Base-by-base conservation (phyloP, 2,797 vertebrate species). In the Sebastes jordani region DNA sequence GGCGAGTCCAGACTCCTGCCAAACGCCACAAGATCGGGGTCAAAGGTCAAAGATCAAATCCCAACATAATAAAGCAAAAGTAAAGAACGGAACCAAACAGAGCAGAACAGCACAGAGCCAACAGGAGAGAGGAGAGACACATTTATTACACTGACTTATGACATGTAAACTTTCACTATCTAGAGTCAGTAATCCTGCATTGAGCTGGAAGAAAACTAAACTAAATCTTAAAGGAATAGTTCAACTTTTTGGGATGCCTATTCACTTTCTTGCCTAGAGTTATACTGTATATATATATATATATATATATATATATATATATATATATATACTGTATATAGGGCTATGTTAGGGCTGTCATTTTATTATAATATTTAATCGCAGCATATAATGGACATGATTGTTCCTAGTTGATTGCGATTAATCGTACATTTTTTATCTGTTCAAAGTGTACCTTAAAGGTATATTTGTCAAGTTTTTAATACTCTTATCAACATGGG, bases 1-100 rank as follows among this genome's bases (percentile, higher is more conserved):
- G 1, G 98, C 98, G 66, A 99, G 92, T 29, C 98, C 98, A 0
- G 98, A 99, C 80, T 97, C 97, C 98, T 99, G 95, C 27, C 65
- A 85, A 69, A 88, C 4, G 34, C 80, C 86, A 87, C 38, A 74
- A 68, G 75, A 84, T 34, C 0, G 14, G 61, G 80, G 71, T 81
- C 34, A 84, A 23, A 59, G 66, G 76, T 76, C 76, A 83, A 59
- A 84, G 80, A 58, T 81, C 58, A 74, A 71, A 82, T 74, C 36
- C 70, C 73, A 91, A 77, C 81, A 89, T 55, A 85, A 91, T 2
- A 89, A 87, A 90, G 67, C 70, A 46, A 69, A 71, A 83, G 58
- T 6, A 8, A 66, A 82, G 66, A 76, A 23, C 18, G 27, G 79
- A 76, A 32, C 61, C 27, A 79, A 80, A 36, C 55, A 74, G 78